Evolutionary conservation across 2,888 invertebrate genomes (phyloP).

Genomic region (Aporophyla lueneburgensis): DNA sequence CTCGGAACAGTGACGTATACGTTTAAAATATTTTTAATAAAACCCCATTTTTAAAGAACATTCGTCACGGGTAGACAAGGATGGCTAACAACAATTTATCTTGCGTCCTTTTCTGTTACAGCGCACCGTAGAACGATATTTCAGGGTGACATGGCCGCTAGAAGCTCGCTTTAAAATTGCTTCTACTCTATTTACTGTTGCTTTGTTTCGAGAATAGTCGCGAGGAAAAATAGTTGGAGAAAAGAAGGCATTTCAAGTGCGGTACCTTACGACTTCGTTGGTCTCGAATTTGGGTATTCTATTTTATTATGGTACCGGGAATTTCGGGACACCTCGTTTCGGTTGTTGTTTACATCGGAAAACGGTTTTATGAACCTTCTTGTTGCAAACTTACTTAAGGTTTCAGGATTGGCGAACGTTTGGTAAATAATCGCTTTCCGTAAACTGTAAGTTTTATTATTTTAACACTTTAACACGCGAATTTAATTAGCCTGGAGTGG

Average conservation of each 20-base stretch:
- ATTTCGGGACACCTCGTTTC: slow-evolving; percentile 11
- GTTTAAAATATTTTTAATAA: slow-evolving; percentile 67
- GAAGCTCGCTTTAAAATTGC: slow-evolving; percentile 65
- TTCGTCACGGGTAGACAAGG: slow-evolving; percentile 54
- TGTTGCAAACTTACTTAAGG: slow-evolving; percentile 4
- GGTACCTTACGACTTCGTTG: slow-evolving; percentile 21
- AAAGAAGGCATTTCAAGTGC: slow-evolving; percentile 17
- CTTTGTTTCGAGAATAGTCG: slow-evolving; percentile 51
- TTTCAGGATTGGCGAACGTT: slow-evolving; percentile 1
- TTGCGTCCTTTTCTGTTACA: slow-evolving; percentile 76
- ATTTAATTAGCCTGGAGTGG: not conserved
- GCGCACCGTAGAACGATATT: slow-evolving; percentile 69
- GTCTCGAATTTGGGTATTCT: slow-evolving; percentile 26
- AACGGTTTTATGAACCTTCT: slow-evolving; percentile 26
- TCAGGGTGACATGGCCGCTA: slow-evolving; percentile 66
- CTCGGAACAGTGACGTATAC: slow-evolving; percentile 35
- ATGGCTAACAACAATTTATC: slow-evolving; percentile 73
- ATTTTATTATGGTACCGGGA: slow-evolving; percentile 30
- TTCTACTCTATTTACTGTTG: slow-evolving; percentile 53
- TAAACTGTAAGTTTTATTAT: not conserved
- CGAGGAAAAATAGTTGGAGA: slow-evolving; percentile 28
- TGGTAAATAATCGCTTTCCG: not conserved
- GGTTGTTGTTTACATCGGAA: slow-evolving; percentile 9
- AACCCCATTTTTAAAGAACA: slow-evolving; percentile 59
- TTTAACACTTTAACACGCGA: not conserved